A percentile compares a stretch with the other conserved stretches of the same genome.
Conservation (phyloP, 2,888 invertebrate genomes). For the Eucera pruinosa region DNA sequence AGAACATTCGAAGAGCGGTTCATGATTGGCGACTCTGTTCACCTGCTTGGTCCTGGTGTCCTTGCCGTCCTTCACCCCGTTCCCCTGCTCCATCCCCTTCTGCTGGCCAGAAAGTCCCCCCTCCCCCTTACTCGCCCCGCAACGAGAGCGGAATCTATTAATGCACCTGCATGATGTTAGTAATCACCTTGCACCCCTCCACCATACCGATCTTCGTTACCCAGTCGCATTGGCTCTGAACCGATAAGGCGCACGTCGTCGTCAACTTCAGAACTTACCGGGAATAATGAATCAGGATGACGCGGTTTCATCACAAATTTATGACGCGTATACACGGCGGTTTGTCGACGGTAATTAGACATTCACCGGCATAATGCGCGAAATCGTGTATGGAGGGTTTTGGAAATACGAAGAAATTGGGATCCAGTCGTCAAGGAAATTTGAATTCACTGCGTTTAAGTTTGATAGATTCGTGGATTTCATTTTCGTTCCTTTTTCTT, state of each 20-base stretch:
- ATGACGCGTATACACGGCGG: background rate
- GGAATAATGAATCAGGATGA: constrained; percentile 19
- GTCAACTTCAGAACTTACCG: constrained; percentile 4
- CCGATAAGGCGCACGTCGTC: constrained; percentile 17
- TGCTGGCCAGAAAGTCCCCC: constrained; percentile 22
- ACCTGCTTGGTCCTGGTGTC: constrained; percentile 74
- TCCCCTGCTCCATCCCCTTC: constrained; percentile 53
- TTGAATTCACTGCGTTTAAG: too few relatives aligned
- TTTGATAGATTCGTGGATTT: too few relatives aligned
- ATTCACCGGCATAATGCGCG: constrained; percentile 1
- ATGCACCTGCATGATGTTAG: constrained; percentile 81
- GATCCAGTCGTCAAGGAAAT: too few relatives aligned
- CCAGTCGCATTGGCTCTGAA: constrained; percentile 6
- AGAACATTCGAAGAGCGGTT: constrained; percentile 74
- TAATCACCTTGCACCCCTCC: constrained; percentile 71
- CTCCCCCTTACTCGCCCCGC: constrained; percentile 31
- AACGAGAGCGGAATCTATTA: constrained; percentile 70
- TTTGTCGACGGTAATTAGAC: constrained; percentile 6
- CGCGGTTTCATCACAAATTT: constrained; percentile 31
- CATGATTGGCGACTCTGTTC: constrained; percentile 81
- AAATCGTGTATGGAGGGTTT: too few relatives aligned
- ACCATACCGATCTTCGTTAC: constrained; percentile 30
- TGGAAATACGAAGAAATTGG: too few relatives aligned
- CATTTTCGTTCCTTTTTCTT: too few relatives aligned
- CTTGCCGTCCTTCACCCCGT: constrained; percentile 57